These are phyloP conservation scores for Gymnoscopelus microlampas DNA, from an alignment of 2,797 vertebrate species.

Conservation along the genomic window DNA sequence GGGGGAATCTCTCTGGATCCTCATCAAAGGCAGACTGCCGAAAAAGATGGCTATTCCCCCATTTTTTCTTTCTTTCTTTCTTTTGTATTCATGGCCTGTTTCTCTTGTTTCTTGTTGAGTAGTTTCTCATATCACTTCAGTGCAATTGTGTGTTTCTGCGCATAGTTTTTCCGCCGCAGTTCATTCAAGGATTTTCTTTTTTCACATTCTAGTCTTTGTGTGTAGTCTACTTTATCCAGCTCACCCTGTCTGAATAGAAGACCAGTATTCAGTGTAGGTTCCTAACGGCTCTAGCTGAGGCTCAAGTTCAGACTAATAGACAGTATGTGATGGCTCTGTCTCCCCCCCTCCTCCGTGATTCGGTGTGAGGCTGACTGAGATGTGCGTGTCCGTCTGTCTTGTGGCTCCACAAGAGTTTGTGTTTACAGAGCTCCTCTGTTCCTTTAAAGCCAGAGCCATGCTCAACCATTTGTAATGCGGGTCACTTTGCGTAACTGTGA, in stretches of 20 bases:
- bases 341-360: slow-evolving; percentile 8
- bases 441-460: slow-evolving; percentile 50
- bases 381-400: slow-evolving; percentile 40
- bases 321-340: slow-evolving; percentile 36
- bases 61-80: slow-evolving; percentile 42
- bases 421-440: slow-evolving; percentile 72
- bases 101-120: slow-evolving; percentile 34
- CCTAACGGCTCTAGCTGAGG: slow-evolving; percentile 38
- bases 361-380: slow-evolving; percentile 39
- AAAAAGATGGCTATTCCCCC: slow-evolving; percentile 44
- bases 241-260: slow-evolving; percentile 24
- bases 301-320: slow-evolving; percentile 37
- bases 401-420: slow-evolving; percentile 39
- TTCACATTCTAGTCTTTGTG: slow-evolving; percentile 1
- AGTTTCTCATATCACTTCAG: slow-evolving; percentile 35
- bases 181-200: slow-evolving; percentile 6
- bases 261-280: slow-evolving; percentile 18
- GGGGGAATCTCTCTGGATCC: slow-evolving; percentile 53
- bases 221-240: slow-evolving; percentile 30
- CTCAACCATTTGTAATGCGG: slow-evolving; percentile 60
- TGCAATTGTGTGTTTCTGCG: slow-evolving; percentile 14
- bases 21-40: slow-evolving; percentile 59
- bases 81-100: slow-evolving; percentile 25
- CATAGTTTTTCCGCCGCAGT: slow-evolving; percentile 22
- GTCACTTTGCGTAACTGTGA: slow-evolving; percentile 58